Evolutionary conservation across 2,888 invertebrate species (phyloP), one percentile per base, ranked within the genome.

Genomic region (Actias luna): DNA sequence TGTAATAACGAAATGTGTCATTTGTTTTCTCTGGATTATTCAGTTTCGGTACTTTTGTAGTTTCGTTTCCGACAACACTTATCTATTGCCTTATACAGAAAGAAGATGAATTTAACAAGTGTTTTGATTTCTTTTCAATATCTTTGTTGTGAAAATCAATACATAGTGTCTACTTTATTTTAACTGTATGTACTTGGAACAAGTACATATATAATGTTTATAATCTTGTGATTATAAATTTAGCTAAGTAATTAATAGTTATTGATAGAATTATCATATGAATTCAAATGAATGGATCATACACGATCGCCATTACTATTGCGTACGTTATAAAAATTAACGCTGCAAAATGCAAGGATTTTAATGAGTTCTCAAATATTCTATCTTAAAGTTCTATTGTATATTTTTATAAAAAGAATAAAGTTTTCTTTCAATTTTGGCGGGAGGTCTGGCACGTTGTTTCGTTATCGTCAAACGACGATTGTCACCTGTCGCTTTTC

Each of bases 381-480:
- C 10, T 33, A n/a, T 25, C 57, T 22, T 58, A 42, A 42, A 58
- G 61, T 39, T 55, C 39, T n/a, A 25, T 57, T 36, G 39, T 29
- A 42, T 31, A 18, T 33, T 33, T 62, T 62, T 25, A n/a, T 62
- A 62, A 62, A 57, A 62, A 55, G 59, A 64, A 57, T 25, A 63
- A 42, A 59, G 59, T 60, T 58, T 83, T 81, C 83, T 82, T 87
- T 87, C 82, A 85, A 84, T 85, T 88, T 89, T 90, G 90, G 90
- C 90, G 90, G 90, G 89, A 88, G 83, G 74, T 74, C 82, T 85
- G 85, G 82, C 88, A 86, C 81, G 81, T 82, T 83, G 79, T 83
- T 83, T 73, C 65, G 71, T 73, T 72, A 77, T 81, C 79, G 82
- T 84, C 80, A 79, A 84, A 87, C 79, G 78, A 80, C 82, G 80